Evolutionary conservation across 2,113 vertebrate genomes (phyloP), one percentile per base, ranked within the genome.

Genomic region (Pelusios castaneus): DNA sequence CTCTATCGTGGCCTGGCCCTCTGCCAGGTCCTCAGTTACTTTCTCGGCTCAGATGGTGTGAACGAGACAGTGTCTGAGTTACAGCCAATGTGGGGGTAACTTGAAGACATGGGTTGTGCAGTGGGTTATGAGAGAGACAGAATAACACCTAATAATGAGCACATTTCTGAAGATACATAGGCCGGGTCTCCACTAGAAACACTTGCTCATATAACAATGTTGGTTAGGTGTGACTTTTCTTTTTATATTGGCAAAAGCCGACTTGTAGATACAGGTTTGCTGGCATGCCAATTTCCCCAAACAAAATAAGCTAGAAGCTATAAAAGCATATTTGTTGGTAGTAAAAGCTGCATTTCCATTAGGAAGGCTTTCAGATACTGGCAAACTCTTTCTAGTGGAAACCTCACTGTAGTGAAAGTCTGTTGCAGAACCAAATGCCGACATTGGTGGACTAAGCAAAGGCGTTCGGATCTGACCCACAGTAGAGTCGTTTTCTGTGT

Each of bases 281-380:
- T 77, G 49, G 34, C 9, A 58, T 29, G 14, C 16, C 14, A 14
- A 17, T 52, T 49, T 52, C 51, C 16, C 51, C 16, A 13, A 52
- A 52, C 51, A 52, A 52, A 52, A 52, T 52, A 52, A 52, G 51
- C 51, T 52, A 52, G 51, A 52, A 52, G 51, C 17, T 52, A 22
- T 45, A 47, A 79, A 82, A 56, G 21, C 29, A 2, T 27, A 52
- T 49, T 89, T 82, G 79, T 75, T 79, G 21, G n/a, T 47, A 43
- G 11, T 80, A 43, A 13, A n/a, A 52, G 84, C n/a, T 67, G 1
- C 60, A 75, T 78, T 4, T 78, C 8, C 27, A 1, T 7, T 56
- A 63, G 60, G 58, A 51, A 34, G 29, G 6, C 38, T 63, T 11
- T 1, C 41, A 1, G 56, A 17, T 54, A 5, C 0, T 3, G 34